phyloP scores from a whole-genome alignment of 2,113 vertebrate genomes.

The Pangasianodon gigas region DNA sequence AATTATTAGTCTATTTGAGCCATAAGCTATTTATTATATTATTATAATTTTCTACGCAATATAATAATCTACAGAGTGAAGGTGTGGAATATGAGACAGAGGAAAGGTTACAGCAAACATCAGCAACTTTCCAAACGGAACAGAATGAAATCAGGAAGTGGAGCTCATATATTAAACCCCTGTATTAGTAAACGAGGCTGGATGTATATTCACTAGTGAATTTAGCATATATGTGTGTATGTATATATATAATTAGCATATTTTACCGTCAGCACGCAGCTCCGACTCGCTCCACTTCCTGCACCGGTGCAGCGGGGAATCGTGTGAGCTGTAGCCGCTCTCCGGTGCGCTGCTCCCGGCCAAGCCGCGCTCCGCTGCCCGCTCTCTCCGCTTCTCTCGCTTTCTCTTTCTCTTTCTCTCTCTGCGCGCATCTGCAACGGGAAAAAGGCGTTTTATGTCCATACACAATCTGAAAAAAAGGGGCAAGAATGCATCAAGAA shows the following conservation, averaged over 20 bases:
- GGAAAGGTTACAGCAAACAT: not conserved
- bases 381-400: conserved; percentile 58
- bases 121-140: not conserved
- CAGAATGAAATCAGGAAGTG: not conserved
- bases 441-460: conserved; percentile 96
- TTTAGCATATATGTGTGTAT: not conserved
- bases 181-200: not conserved
- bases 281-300: not conserved
- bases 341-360: not conserved
- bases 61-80: too few relatives aligned
- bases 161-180: too few relatives aligned
- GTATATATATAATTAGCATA: not conserved
- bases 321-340: not conserved
- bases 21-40: not conserved
- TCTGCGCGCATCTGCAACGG: conserved; percentile 86
- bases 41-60: not conserved
- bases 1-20: not conserved
- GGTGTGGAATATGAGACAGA: not conserved
- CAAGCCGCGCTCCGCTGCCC: not conserved
- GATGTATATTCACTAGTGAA: not conserved
- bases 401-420: conserved; percentile 18
- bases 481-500: conserved; percentile 97
- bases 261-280: conserved; percentile 17
- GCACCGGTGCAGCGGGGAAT: not conserved
- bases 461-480: conserved; percentile 93